Evolutionary conservation across 2,797 vertebrate species (phyloP).

Genomic region (Eulemur mongoz): DNA sequence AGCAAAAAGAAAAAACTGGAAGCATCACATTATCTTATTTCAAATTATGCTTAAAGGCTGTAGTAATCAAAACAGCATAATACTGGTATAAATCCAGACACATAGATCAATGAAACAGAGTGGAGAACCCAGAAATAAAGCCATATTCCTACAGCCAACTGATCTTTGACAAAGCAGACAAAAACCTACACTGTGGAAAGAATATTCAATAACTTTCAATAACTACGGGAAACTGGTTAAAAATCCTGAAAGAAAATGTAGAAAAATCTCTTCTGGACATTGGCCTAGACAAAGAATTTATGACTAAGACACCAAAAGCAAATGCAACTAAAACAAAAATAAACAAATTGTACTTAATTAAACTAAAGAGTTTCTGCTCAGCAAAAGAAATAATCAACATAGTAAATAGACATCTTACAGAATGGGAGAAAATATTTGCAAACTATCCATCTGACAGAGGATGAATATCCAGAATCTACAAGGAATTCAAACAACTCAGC

Average conservation of each 20-base stretch:
- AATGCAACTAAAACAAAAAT: neutral
- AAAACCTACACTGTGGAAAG: neutral
- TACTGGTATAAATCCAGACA: neutral
- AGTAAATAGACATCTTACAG: neutral
- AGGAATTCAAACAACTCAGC: neutral
- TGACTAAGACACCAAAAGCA: neutral
- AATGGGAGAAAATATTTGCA: neutral
- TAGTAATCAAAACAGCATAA: neutral
- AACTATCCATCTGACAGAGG: neutral
- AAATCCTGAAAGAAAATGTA: neutral
- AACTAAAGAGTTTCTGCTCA: neutral
- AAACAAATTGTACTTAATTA: neutral
- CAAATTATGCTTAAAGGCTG: neutral
- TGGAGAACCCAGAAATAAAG: neutral
- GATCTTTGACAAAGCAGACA: neutral
- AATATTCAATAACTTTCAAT: neutral
- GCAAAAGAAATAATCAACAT: neutral
- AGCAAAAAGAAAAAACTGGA: neutral
- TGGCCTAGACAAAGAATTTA: neutral
- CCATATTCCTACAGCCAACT: neutral
- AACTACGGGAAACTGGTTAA: neutral
- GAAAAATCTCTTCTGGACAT: neutral
- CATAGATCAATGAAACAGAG: neutral
- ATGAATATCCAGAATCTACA: neutral
- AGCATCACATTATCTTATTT: neutral